phyloP scores from a whole-genome alignment of 1,140 invertebrate species.

The Pectinophora gossypiella region DNA sequence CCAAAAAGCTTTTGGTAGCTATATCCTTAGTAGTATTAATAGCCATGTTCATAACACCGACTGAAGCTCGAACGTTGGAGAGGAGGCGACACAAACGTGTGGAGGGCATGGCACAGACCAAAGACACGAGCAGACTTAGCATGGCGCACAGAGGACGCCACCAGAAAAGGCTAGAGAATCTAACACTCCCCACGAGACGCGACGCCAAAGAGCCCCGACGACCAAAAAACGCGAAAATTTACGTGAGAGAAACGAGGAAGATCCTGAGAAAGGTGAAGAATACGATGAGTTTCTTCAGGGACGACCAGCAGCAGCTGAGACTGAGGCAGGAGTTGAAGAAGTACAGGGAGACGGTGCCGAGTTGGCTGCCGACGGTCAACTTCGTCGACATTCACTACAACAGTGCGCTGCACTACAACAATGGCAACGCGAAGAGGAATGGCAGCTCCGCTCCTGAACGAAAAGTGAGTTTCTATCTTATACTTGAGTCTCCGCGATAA shows the following conservation, averaged over 20 bases:
- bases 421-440: slow-evolving; percentile 19
- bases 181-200: background rate
- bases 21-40: slow-evolving; percentile 54
- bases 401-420: slow-evolving; percentile 51
- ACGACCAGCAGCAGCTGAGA: slow-evolving; percentile 42
- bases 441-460: slow-evolving; percentile 41
- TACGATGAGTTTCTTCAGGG: slow-evolving; percentile 49
- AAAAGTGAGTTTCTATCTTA: slow-evolving; percentile 53
- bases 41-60: slow-evolving; percentile 51
- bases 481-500: too few relatives aligned
- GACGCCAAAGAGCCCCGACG: slow-evolving; percentile 27
- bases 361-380: slow-evolving; percentile 60
- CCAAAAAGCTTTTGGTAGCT: slow-evolving; percentile 69
- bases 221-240: slow-evolving; percentile 44
- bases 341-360: slow-evolving; percentile 42
- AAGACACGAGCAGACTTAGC: slow-evolving; percentile 14
- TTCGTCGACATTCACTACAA: slow-evolving; percentile 61
- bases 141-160: background rate
- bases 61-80: slow-evolving; percentile 39
- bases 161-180: background rate
- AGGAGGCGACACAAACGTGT: slow-evolving; percentile 18
- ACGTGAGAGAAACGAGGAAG: slow-evolving; percentile 47
- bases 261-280: slow-evolving; percentile 56
- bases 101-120: slow-evolving; percentile 15
- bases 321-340: slow-evolving; percentile 36